These are phyloP conservation scores for Pelvicachromis taeniatus DNA, from an alignment of 2,113 vertebrate species.

Conservation along the genomic window DNA sequence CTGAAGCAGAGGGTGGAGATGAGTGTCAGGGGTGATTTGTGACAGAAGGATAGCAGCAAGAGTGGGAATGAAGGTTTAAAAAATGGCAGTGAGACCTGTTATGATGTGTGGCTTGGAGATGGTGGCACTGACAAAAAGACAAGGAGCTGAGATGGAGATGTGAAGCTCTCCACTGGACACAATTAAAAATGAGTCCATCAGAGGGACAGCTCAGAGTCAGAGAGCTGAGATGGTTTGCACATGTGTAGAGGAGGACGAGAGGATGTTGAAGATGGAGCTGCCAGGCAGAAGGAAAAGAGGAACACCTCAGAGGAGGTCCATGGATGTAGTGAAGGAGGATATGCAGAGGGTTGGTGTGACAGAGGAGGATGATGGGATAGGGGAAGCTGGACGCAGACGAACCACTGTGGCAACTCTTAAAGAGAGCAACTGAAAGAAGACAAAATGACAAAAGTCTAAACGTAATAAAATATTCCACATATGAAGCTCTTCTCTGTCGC, in stretches of 20 bases:
- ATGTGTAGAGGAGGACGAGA: neutral
- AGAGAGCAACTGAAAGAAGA: neutral
- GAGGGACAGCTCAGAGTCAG: neutral
- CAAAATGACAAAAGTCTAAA: neutral
- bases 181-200: neutral
- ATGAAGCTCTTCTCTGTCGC: neutral
- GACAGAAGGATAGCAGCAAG: neutral
- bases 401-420: neutral
- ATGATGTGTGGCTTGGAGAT: neutral
- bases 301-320: neutral
- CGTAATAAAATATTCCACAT: neutral
- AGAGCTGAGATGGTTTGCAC: neutral
- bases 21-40: neutral
- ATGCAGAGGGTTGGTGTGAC: neutral
- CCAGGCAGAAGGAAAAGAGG: neutral
- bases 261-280: neutral
- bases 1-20: neutral
- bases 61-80: neutral
- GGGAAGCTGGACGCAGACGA: neutral
- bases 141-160: neutral
- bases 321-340: neutral
- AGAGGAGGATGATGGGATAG: neutral
- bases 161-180: neutral
- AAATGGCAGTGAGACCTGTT: neutral
- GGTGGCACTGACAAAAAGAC: fast-evolving